Evolutionary conservation across 2,888 invertebrate species (phyloP), one percentile per base, ranked within the genome.

Genomic region (Chironomus riparius): DNA sequence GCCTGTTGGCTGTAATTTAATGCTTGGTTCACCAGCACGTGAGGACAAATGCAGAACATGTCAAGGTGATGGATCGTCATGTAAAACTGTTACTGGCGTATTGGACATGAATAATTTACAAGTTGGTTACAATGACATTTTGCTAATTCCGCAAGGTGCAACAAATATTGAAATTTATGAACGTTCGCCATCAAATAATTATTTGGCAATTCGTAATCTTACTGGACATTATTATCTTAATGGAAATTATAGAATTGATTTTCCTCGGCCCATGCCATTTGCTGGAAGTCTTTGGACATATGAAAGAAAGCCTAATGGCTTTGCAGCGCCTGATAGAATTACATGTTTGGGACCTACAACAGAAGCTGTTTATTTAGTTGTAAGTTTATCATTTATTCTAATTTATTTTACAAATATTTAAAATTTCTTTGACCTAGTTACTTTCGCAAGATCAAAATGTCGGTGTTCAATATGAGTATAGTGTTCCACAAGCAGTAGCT

Each of bases 1-100:
- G 93, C 90, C 92, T 7, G 94, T 97, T 62, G 98, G 98, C 76
- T 98, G 98, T 83, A 97, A 98, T 84, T 91, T 92, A 88, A 92
- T 95, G 90, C 86, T 98, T 80, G 97, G 97, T 12, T 97, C 97
- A 4, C 85, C 87, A 76, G 89, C 91, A 10, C 88, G 88, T 79
- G 95, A 95, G 84, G 98, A 98, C 84, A 91, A 92, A 80, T 98
- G 98, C 82, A 88, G 95, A 61, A 90, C 91, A 80, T 98, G 98
- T 82, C 93, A 93, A n/a, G 97, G 97, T 0, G 92, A 95, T 83
- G 94, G 94, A 10, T 91, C 91, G 77, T 90, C 91, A 79, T 98
- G 98, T 82, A 90, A 91, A 80, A 96, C 95, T 0, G 86, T 91
- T 72, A 85, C 85, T 12, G 93, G 92, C 3, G 80, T 89, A 3